A percentile compares a stretch with the other conserved stretches of the same genome.
Evolutionary conservation across 2,888 invertebrate genomes (phyloP).

Genomic region (Noctua comes): DNA sequence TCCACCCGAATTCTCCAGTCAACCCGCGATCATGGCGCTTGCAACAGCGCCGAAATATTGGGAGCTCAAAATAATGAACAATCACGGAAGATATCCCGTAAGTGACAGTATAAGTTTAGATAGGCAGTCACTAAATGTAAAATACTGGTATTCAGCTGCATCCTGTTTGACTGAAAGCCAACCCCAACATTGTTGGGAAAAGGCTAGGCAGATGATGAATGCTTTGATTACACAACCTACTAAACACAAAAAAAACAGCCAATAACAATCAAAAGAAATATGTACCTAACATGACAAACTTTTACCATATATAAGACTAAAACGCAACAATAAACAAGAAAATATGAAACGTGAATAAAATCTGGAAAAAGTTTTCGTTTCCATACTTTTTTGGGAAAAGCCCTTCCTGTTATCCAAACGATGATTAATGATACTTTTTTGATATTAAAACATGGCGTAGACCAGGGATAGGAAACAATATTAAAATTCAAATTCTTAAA

Average conservation of each 20-base stretch:
- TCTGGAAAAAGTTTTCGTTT: constrained; percentile 15
- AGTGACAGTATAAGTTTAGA: no score
- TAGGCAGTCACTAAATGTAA: neutral
- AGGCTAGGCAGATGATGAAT: neutral
- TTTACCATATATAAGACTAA: constrained; percentile 2
- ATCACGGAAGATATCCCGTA: no score
- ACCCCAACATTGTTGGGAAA: neutral
- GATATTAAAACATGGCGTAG: constrained; percentile 3
- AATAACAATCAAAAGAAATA: neutral
- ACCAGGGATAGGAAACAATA: neutral
- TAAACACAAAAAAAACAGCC: neutral
- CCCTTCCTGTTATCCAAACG: constrained; percentile 37
- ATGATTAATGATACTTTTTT: constrained; percentile 41
- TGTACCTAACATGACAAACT: constrained; percentile 7
- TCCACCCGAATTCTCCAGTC: no score
- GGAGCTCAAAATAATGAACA: no score
- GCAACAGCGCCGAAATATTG: no score
- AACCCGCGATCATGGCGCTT: no score
- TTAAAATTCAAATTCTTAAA: neutral
- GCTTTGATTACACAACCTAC: neutral
- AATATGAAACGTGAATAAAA: constrained; percentile 39
- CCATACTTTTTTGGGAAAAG: constrained; percentile 15
- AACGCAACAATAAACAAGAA: constrained; percentile 22
- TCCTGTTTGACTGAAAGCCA: neutral
- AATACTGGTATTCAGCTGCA: neutral